These are phyloP conservation scores for Megalonaias nervosa DNA, from an alignment of 1,140 invertebrate genomes.

Conservation along the genomic window DNA sequence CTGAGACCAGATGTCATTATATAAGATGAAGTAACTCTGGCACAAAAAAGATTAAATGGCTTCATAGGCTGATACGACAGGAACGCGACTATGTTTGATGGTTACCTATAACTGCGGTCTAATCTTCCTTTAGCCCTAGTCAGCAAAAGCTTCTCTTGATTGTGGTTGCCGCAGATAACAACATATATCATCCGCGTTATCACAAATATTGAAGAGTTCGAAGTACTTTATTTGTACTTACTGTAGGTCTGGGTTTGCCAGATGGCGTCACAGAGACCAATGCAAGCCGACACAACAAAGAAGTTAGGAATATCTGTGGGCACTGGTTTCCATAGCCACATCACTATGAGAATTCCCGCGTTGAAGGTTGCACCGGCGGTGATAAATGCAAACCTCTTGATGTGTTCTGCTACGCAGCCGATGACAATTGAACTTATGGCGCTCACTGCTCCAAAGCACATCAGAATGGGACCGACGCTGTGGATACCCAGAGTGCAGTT, in stretches of 20 bases:
- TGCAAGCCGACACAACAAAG: constrained; percentile 71
- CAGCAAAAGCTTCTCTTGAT: not conserved
- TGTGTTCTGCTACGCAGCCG: constrained; percentile 66
- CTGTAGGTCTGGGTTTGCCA: constrained; percentile 73
- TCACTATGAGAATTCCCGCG: constrained; percentile 68
- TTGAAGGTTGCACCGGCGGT: constrained; percentile 69
- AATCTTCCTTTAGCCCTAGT: not conserved
- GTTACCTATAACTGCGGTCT: not conserved
- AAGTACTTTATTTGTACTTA: constrained; percentile 50
- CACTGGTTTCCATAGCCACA: constrained; percentile 70
- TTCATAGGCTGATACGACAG: too few species aligned
- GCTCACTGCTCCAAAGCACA: constrained; percentile 69
- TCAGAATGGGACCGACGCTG: constrained; percentile 69
- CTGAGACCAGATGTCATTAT: too few species aligned
- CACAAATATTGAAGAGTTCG: not conserved
- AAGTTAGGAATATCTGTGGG: constrained; percentile 70
- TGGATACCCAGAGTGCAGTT: constrained; percentile 69
- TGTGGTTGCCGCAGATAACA: too few species aligned
- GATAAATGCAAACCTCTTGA: constrained; percentile 69
- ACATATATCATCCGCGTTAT: not conserved
- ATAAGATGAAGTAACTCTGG: too few species aligned
- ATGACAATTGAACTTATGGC: constrained; percentile 66
- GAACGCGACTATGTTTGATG: too few species aligned
- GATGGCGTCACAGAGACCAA: constrained; percentile 72
- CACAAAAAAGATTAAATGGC: too few species aligned